These are phyloP conservation scores for Eriosoma lanigerum DNA, from an alignment of 1,140 invertebrate species.

Conservation along the genomic window DNA sequence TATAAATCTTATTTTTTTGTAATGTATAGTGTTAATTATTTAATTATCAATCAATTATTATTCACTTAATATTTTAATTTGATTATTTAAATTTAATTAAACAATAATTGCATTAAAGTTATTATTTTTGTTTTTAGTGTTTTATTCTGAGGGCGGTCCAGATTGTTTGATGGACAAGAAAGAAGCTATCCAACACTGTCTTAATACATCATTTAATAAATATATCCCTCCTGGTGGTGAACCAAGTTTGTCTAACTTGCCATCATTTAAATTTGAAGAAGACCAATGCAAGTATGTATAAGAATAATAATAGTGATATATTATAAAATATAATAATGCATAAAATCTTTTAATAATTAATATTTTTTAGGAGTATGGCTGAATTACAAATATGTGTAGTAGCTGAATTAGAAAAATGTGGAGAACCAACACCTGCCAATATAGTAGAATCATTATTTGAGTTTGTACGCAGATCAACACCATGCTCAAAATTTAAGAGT, in stretches of 20 bases:
- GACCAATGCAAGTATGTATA: conserved; percentile 62
- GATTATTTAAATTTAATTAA: no score
- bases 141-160: conserved; percentile 74
- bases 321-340: no score
- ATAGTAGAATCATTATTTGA: conserved; percentile 75
- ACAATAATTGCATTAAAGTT: no score
- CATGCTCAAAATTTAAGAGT: conserved; percentile 60
- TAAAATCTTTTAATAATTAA: not conserved
- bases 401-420: conserved; percentile 66
- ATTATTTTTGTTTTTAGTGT: conserved; percentile 64
- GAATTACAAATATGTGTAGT: conserved; percentile 68
- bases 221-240: conserved; percentile 60
- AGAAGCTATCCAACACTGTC: conserved; percentile 65
- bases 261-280: conserved; percentile 62
- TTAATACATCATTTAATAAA: conserved; percentile 64
- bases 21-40: no score
- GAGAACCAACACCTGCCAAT: conserved; percentile 74
- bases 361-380: conserved; percentile 61
- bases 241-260: conserved; percentile 59
- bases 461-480: conserved; percentile 68
- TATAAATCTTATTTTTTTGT: no score
- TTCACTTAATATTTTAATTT: no score
- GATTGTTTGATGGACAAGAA: conserved; percentile 69
- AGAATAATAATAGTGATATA: conserved; percentile 36
- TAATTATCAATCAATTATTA: no score